A percentile compares a stretch with the other conserved stretches of the same genome.
Evolutionary conservation across 2,888 invertebrate genomes (phyloP).

Genomic region (Amblyjoppa proteus): DNA sequence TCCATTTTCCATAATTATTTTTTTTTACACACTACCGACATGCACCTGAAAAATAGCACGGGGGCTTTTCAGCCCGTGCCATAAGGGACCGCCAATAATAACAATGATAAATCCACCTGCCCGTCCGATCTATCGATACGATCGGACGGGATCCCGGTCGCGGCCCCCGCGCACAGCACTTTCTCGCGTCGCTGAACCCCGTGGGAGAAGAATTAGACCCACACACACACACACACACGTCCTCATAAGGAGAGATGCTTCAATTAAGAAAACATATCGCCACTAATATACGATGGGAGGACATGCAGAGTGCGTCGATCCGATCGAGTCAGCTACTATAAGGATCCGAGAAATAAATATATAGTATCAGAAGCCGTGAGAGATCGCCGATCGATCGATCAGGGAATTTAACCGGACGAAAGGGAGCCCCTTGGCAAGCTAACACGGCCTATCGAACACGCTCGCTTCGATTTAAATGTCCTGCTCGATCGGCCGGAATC

Average conservation of each 20-base stretch:
- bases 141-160: constrained; percentile 1
- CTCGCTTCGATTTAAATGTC: constrained; percentile 81
- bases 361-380: constrained; percentile 50
- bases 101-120: constrained; percentile 28
- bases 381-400: constrained; percentile 36
- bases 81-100: constrained; percentile 20
- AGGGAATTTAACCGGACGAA: constrained; percentile 55
- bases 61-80: constrained; percentile 10
- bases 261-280: constrained; percentile 83
- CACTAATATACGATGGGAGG: constrained; percentile 78
- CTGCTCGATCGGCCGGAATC: constrained; percentile 80
- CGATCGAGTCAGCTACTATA: constrained; percentile 68
- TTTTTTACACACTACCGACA: neutral
- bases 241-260: constrained; percentile 44
- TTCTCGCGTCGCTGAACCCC: constrained; percentile 32
- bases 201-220: constrained; percentile 32
- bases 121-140: constrained; percentile 31
- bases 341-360: neutral
- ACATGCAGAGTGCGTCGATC: constrained; percentile 70
- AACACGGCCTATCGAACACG: constrained; percentile 77
- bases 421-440: constrained; percentile 51
- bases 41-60: neutral
- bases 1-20: no score
- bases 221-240: neutral
- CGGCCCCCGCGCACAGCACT: constrained; percentile 38